Evolutionary conservation across 2,888 invertebrate genomes (phyloP).

Genomic region (Melieria picta): DNA sequence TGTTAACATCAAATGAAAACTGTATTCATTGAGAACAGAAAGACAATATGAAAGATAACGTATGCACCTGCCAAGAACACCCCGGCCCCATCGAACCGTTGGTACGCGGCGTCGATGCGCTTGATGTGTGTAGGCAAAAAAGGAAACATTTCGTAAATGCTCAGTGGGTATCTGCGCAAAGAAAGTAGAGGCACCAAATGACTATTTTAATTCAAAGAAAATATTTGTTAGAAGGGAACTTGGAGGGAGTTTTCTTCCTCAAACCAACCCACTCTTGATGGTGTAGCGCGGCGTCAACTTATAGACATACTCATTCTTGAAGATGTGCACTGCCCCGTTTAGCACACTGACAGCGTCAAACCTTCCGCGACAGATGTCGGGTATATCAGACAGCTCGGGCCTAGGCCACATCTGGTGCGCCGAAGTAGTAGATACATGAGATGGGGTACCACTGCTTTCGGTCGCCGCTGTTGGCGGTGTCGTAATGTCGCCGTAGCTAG

Average conservation of each 20-base stretch:
- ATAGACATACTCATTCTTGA: slow-evolving; percentile 76
- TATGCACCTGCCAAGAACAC: slow-evolving; percentile 42
- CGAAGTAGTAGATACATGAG: slow-evolving; percentile 14
- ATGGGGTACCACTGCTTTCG: neutral
- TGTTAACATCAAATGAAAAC: neutral
- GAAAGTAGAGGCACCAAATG: too few species aligned
- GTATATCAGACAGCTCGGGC: slow-evolving; percentile 55
- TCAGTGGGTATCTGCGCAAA: slow-evolving; percentile 66
- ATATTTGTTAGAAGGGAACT: neutral
- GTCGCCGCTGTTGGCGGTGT: neutral
- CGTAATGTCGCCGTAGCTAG: neutral
- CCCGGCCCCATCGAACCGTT: slow-evolving; percentile 41
- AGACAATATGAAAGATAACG: neutral
- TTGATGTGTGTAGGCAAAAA: slow-evolving; percentile 61
- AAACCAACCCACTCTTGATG: slow-evolving; percentile 59
- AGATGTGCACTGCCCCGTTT: slow-evolving; percentile 70
- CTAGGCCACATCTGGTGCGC: slow-evolving; percentile 12
- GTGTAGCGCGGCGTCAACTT: slow-evolving; percentile 68
- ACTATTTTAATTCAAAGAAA: neutral
- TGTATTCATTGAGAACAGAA: neutral
- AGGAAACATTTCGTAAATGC: slow-evolving; percentile 71
- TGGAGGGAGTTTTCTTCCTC: neutral
- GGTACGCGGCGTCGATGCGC: slow-evolving; percentile 48
- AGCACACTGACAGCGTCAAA: slow-evolving; percentile 77
- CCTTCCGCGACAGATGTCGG: slow-evolving; percentile 74